phyloP scores from a whole-genome alignment of 2,113 vertebrate species.

The Condylura cristata region DNA sequence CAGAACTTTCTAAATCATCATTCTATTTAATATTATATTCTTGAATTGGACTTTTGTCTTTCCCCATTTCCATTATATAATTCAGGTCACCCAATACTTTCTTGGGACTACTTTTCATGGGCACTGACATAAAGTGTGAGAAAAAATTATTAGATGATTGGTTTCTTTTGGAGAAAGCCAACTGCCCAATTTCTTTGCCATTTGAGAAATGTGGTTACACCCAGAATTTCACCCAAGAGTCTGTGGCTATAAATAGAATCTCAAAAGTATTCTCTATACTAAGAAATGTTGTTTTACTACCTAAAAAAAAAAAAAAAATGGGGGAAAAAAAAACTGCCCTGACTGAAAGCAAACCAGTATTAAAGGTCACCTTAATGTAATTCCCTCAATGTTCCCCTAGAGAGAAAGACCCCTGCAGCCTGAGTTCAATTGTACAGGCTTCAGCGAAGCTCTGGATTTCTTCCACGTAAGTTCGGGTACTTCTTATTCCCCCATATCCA shows the following conservation, averaged over 20 bases:
- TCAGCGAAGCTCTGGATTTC: background rate
- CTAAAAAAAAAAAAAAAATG: conserved; percentile 46
- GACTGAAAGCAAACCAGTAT: conserved; percentile 33
- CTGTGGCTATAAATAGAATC: conserved; percentile 22
- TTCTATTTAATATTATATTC: background rate
- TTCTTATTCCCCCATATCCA: background rate
- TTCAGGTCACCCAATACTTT: background rate
- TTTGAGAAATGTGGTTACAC: conserved; percentile 61
- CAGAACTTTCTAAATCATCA: background rate
- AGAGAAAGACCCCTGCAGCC: background rate
- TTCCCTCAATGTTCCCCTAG: background rate
- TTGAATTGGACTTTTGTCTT: background rate
- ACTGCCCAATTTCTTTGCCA: background rate
- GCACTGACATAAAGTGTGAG: background rate
- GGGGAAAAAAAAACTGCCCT: background rate
- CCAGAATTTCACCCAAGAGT: conserved; percentile 36
- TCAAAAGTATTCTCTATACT: background rate
- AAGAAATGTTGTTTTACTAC: conserved; percentile 43
- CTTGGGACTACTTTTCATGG: background rate
- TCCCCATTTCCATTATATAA: background rate
- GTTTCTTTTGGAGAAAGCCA: conserved; percentile 48
- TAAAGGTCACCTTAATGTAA: background rate
- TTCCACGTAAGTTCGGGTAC: background rate
- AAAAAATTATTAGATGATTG: background rate
- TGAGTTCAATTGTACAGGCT: background rate